These are phyloP conservation scores for Gibbula magus DNA, from an alignment of 2,888 invertebrate species.

Conservation along the genomic window DNA sequence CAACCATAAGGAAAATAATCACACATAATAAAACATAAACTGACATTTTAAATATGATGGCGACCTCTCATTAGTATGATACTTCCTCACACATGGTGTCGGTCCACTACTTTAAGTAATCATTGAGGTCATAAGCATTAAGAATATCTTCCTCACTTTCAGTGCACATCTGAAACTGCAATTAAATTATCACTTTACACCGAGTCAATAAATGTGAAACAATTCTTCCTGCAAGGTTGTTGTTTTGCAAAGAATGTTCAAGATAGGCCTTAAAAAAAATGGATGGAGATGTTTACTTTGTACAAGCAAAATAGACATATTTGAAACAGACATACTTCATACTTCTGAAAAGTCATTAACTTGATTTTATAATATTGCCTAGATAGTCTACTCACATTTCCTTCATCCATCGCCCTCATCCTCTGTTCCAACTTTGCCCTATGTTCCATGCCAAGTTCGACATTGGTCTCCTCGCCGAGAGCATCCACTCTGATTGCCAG, in stretches of 20 bases:
- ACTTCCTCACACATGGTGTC: not conserved
- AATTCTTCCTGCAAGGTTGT: too few species aligned
- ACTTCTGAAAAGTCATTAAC: too few species aligned
- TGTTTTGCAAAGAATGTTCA: too few species aligned
- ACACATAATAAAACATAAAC: not conserved
- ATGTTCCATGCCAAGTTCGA: slow-evolving; percentile 91
- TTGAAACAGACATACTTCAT: too few species aligned
- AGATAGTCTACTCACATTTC: slow-evolving; percentile 77
- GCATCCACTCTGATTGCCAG: slow-evolving; percentile 96
- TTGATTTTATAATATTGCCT: too few species aligned
- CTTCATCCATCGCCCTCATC: slow-evolving; percentile 85
- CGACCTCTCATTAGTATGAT: not conserved
- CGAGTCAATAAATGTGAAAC: too few species aligned
- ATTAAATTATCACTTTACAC: too few species aligned
- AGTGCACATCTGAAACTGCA: too few species aligned
- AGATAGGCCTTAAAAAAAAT: too few species aligned
- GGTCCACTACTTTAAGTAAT: not conserved
- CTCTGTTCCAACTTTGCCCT: slow-evolving; percentile 90
- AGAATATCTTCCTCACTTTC: not conserved
- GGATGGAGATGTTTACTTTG: too few species aligned
- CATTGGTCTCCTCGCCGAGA: slow-evolving; percentile 88
- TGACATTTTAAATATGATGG: not conserved
- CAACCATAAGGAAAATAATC: slow-evolving; percentile 16
- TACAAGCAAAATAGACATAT: too few species aligned
- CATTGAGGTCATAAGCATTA: not conserved